These are phyloP conservation scores for Chromobotia macracanthus DNA, from an alignment of 2,797 vertebrate genomes.

Conservation along the genomic window DNA sequence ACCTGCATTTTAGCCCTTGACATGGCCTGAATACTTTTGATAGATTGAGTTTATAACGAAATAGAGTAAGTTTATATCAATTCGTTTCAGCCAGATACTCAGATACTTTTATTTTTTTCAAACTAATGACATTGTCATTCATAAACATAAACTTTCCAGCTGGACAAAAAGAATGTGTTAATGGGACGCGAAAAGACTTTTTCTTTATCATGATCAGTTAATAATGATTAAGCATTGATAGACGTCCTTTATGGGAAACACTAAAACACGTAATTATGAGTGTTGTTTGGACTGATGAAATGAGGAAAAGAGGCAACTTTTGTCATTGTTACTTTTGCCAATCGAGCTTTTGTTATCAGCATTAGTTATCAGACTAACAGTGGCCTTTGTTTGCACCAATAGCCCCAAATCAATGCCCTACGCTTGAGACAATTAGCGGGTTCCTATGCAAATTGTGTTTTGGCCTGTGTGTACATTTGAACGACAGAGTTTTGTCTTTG, in stretches of 20 bases:
- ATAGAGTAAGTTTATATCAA: not conserved
- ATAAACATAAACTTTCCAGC: not conserved
- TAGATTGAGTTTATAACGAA: not conserved
- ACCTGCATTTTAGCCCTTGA: not conserved
- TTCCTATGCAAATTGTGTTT: conserved; percentile 69
- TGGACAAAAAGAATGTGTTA: not conserved
- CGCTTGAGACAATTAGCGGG: conserved; percentile 87
- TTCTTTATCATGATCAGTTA: conserved; percentile 33
- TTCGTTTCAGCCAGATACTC: not conserved
- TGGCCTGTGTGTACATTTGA: conserved; percentile 75
- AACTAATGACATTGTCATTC: not conserved
- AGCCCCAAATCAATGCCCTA: conserved; percentile 86
- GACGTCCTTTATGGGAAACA: conserved; percentile 58
- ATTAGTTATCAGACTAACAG: conserved; percentile 84
- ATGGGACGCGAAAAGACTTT: not conserved
- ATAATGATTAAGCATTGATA: conserved; percentile 34
- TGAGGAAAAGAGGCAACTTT: conserved; percentile 75
- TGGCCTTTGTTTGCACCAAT: conserved; percentile 87
- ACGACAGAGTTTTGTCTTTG: conserved; percentile 76
- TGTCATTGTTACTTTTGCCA: conserved; percentile 83
- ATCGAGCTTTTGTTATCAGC: conserved; percentile 83
- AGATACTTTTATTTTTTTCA: not conserved
- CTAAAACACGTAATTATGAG: conserved; percentile 78
- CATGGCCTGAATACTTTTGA: not conserved
- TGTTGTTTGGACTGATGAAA: conserved; percentile 66